A percentile compares a stretch with the other conserved stretches of the same genome.
phyloP scores from a whole-genome alignment of 2,888 invertebrate species.

The Zygaena filipendulae region DNA sequence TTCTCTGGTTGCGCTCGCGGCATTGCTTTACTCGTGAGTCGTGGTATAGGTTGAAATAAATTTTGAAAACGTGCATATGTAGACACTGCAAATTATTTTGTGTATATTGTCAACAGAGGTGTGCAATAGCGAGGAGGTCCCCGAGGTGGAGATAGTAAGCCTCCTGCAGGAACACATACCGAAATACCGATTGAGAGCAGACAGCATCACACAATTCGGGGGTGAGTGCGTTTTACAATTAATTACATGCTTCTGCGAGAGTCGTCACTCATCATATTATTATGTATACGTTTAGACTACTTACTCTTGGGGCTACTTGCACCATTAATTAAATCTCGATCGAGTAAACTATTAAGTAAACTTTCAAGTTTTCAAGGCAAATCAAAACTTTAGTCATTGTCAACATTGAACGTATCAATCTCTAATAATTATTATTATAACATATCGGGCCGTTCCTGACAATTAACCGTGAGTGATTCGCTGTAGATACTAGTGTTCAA shows the following conservation, averaged over 20 bases:
- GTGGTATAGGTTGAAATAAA: no score
- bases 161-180: constrained; percentile 95
- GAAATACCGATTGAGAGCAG: constrained; percentile 91
- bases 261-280: constrained; percentile 10
- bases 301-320: constrained; percentile 1
- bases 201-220: constrained; percentile 92
- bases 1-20: not conserved
- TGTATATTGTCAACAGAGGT: constrained; percentile 74
- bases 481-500: no score
- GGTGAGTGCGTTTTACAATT: constrained; percentile 67
- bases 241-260: constrained; percentile 13
- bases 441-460: no score
- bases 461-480: no score
- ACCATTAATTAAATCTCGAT: no score
- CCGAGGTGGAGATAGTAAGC: constrained; percentile 96
- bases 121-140: constrained; percentile 91
- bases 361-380: no score
- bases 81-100: constrained; percentile 11
- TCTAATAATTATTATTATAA: no score
- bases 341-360: no score
- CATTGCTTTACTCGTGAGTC: no score
- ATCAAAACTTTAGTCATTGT: no score
- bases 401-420: no score
- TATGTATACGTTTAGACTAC: not conserved
- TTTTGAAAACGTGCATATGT: no score